phyloP scores from a whole-genome alignment of 1,140 invertebrate genomes.

The Apis cerana region DNA sequence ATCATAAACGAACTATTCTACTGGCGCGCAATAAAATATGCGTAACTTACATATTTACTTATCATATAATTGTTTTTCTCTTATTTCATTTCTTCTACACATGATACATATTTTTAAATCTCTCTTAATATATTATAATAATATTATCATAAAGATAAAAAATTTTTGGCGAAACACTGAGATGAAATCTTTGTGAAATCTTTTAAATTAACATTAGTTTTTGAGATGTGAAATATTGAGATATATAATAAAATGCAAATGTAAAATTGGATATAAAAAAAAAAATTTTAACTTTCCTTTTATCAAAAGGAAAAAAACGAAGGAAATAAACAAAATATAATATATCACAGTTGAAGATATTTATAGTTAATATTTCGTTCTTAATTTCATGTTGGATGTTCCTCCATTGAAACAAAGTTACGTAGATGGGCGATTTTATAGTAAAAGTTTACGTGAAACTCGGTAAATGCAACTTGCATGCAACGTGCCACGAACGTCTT shows the following conservation, averaged over 20 bases:
- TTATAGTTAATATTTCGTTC: neutral
- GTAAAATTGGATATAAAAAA: too few species aligned
- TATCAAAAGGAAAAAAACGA: too few species aligned
- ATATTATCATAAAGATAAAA: neutral
- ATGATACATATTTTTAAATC: neutral
- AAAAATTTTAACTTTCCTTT: too few species aligned
- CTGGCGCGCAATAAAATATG: neutral
- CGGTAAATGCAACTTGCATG: neutral
- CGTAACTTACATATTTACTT: neutral
- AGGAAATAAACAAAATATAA: too few species aligned
- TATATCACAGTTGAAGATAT: too few species aligned
- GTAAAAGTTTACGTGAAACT: constrained; percentile 6
- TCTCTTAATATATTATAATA: too few species aligned
- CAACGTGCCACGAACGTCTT: constrained; percentile 23
- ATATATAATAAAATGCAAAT: too few species aligned
- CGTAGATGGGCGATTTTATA: neutral
- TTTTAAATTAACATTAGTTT: too few species aligned
- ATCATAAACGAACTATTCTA: neutral
- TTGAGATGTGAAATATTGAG: too few species aligned
- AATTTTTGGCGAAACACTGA: too few species aligned
- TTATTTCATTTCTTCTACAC: neutral
- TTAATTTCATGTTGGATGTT: neutral
- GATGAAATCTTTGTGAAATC: too few species aligned
- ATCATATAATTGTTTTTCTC: neutral
- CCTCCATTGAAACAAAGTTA: neutral